A percentile compares a stretch with the other conserved stretches of the same genome.
phyloP scores from a whole-genome alignment of 2,797 vertebrate species.

The Acridotheres tristis region DNA sequence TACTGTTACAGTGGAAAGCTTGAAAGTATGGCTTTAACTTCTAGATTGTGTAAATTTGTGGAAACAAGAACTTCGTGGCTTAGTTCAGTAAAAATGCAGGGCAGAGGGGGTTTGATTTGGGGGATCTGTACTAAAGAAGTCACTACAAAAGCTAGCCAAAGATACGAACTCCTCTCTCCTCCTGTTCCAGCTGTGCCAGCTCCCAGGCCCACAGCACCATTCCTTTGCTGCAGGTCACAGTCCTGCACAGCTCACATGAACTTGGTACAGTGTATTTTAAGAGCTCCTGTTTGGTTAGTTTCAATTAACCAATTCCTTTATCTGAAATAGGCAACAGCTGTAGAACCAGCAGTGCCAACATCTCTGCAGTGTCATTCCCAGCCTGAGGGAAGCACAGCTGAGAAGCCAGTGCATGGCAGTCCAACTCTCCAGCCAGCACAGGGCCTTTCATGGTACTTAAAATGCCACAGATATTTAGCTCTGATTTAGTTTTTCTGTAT shows the following conservation, averaged over 20 bases:
- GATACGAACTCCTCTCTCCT: background rate
- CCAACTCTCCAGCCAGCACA: background rate
- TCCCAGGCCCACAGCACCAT: background rate
- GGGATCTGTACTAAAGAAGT: background rate
- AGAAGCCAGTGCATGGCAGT: background rate
- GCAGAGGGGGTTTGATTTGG: background rate
- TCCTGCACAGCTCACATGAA: accelerated
- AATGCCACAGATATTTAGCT: background rate
- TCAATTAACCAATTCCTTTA: background rate
- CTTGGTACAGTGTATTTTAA: background rate
- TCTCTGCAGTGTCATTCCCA: background rate
- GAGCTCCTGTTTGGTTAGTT: background rate
- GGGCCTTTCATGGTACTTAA: background rate
- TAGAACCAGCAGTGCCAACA: background rate
- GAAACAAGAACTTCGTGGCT: background rate
- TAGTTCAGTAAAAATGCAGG: background rate
- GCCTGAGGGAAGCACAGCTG: background rate
- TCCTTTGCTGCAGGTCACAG: background rate
- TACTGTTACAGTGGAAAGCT: background rate
- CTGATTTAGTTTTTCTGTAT: background rate
- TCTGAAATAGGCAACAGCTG: background rate
- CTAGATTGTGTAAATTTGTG: background rate
- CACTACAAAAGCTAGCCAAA: background rate
- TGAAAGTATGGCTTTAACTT: background rate
- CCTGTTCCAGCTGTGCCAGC: background rate